Conservation (phyloP, 2,113 vertebrate species). For the Eurypyga helias region DNA sequence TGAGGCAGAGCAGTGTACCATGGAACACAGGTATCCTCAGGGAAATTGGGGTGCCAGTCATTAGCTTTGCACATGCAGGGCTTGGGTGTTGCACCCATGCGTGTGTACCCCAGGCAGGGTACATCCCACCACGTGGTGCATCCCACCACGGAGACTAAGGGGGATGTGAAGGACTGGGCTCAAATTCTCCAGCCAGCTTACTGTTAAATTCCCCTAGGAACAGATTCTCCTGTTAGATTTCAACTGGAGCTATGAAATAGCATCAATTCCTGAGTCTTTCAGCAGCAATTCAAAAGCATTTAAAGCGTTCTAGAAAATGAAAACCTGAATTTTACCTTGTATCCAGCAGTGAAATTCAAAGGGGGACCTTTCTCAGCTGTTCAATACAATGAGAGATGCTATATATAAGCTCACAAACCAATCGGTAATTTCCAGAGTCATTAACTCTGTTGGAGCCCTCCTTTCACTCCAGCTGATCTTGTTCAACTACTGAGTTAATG, state of each 20-base stretch:
- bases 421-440: constrained; percentile 26
- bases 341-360: constrained; percentile 36
- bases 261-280: background rate
- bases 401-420: constrained; percentile 57
- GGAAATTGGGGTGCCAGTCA: rapidly evolving
- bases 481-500: constrained; percentile 30
- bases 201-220: background rate
- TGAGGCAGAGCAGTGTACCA: background rate
- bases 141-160: rapidly evolving
- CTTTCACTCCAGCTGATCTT: constrained; percentile 32
- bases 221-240: background rate
- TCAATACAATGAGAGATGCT: constrained; percentile 5
- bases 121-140: rapidly evolving
- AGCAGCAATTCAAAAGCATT: constrained; percentile 31
- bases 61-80: background rate
- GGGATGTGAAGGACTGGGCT: background rate
- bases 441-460: constrained; percentile 50
- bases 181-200: background rate
- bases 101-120: background rate
- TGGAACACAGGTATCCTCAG: rapidly evolving
- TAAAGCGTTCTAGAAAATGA: background rate
- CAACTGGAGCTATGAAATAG: background rate
- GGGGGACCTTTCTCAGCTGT: background rate
- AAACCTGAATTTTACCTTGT: background rate
- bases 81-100: rapidly evolving